Evolutionary conservation across 2,113 vertebrate genomes (phyloP).

Genomic region (Odontesthes bonariensis): DNA sequence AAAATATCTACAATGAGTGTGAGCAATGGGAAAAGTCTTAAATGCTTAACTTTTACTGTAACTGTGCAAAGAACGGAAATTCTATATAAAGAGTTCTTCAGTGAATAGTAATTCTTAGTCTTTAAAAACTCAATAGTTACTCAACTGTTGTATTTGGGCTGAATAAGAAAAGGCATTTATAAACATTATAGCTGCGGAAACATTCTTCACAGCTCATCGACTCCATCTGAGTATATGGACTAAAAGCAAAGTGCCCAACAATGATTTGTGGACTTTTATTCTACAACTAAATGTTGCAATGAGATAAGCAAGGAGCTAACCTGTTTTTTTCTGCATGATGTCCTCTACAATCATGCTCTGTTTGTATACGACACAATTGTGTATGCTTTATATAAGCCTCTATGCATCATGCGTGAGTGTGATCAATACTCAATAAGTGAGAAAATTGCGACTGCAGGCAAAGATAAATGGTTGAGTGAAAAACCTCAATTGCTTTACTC

Average conservation of each 20-base stretch:
- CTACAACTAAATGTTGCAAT: constrained; percentile 15
- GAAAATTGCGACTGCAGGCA: constrained; percentile 44
- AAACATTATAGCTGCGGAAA: constrained; percentile 24
- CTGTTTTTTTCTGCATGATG: constrained; percentile 23
- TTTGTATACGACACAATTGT: constrained; percentile 11
- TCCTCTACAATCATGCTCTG: neutral
- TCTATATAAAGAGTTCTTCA: neutral
- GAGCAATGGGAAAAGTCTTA: constrained; percentile 6
- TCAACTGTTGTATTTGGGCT: constrained; percentile 6
- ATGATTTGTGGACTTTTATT: constrained; percentile 27
- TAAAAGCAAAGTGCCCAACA: constrained; percentile 20
- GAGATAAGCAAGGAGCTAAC: constrained; percentile 23
- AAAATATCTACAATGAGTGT: constrained; percentile 5
- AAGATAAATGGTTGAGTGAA: constrained; percentile 67
- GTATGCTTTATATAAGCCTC: constrained; percentile 6
- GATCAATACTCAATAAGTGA: constrained; percentile 65
- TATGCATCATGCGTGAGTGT: neutral
- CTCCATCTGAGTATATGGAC: constrained; percentile 6
- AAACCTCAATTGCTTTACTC: constrained; percentile 69
- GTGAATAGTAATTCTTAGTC: neutral
- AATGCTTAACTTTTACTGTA: neutral
- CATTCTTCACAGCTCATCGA: constrained; percentile 20
- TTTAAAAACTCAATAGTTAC: neutral
- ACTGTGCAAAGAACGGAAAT: neutral
- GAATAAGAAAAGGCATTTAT: neutral